Evolutionary conservation across 2,888 invertebrate genomes (phyloP), one percentile per base, ranked within the genome.

Genomic region (Tetheella fluctuosa): DNA sequence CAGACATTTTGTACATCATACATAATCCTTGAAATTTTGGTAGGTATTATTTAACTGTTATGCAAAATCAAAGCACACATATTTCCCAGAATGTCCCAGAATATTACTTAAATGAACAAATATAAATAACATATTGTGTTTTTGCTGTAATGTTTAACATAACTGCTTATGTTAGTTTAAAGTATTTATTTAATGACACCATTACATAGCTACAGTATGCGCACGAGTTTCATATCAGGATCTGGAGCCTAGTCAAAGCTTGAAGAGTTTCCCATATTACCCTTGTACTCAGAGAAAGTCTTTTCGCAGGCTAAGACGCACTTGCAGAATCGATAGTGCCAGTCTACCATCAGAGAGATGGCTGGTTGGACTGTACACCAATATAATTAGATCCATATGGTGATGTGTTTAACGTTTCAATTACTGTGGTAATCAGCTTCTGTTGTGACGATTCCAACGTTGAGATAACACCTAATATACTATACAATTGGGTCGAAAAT

Each of bases 381-480:
- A 37, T 5, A 2, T 2, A 15, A 37, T 15, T 15, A 3, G 3
- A 15, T 15, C 2, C 13, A 37, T 37, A 34, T 1, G 34, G 10
- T 12, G 2, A 10, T 34, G 34, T 34, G 12, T 61, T n/a, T 60
- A 39, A 23, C 55, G 52, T 39, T 7, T 60, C 34, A 54, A 56
- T 53, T 58, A 28, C 58, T 23, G 15, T 2, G n/a, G 28, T 5
- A 7, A 15, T 3, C n/a, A n/a, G n/a, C n/a, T n/a, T n/a, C n/a
- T n/a, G n/a, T n/a, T n/a, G n/a, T n/a, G n/a, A n/a, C n/a, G n/a
- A n/a, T n/a, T n/a, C n/a, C n/a, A n/a, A n/a, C n/a, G n/a, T n/a
- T n/a, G n/a, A n/a, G n/a, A n/a, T n/a, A n/a, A n/a, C n/a, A n/a
- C n/a, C n/a, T n/a, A n/a, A n/a, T n/a, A n/a, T n/a, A n/a, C n/a